Base-by-base conservation (phyloP, 1,140 invertebrate species). In the Zaprionus vittiger region DNA sequence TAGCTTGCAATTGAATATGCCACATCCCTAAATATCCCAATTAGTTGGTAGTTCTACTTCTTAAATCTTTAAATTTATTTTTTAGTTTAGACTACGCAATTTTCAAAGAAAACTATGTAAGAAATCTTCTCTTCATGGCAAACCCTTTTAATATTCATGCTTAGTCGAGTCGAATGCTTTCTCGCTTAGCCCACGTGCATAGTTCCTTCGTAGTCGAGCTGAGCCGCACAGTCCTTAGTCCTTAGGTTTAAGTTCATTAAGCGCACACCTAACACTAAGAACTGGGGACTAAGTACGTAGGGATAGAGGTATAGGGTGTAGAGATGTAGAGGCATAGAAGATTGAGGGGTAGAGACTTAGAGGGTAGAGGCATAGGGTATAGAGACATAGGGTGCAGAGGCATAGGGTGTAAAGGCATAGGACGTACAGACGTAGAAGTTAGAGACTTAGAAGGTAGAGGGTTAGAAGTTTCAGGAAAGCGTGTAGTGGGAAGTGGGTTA, bases 101-200 rank as follows among this genome's bases (percentile, higher is more conserved):
- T 15, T 55, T 15, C 20, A 55, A 55, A 28, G 20, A 2, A 4
- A 28, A 28, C 6, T 55, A 5, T 14, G 12, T 17, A 28, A 14
- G 47, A 4, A 37, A 12, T 38, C 56, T 38, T 37, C 47, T 47
- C 7, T 5, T 15, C 34, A 4, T 17, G 15, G 49, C 24, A 68
- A 34, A n/a, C 41, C 17, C 41, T 75, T 64, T 75, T 70, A 70
- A 75, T 75, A 70, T 75, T 75, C 73, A 75, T 59, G 67, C 73
- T 75, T 24, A 63, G 73, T 57, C 62, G 60, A 75, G 73, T 67
- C 44, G 73, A 75, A 70, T 64, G 17, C 26, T 47, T 75, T 63
- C 24, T 44, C 44, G 22, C 38, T 14, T 24, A 49, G 47, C 6
- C n/a, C n/a, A 15, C 1, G 34, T 17, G 38, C 12, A 14, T 17